phyloP scores from a whole-genome alignment of 2,888 invertebrate species.

The Panzeria rudis region DNA sequence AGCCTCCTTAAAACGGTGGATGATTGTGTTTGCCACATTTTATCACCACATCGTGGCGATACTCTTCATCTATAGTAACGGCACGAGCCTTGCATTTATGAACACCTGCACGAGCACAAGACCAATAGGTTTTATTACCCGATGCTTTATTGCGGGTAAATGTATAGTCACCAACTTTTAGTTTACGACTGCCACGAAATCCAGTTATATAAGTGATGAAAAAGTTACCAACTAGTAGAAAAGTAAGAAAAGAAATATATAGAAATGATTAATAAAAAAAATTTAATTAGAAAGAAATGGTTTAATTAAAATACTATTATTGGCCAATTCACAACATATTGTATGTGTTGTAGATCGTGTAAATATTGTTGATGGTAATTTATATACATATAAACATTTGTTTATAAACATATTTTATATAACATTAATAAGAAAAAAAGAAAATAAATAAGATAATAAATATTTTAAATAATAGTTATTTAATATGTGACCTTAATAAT shows the following conservation, averaged over 20 bases:
- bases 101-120: constrained; percentile 83
- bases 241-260: constrained; percentile 17
- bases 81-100: constrained; percentile 84
- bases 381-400: too few relatives aligned
- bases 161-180: constrained; percentile 83
- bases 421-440: neutral
- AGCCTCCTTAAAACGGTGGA: constrained; percentile 80
- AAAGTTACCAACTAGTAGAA: constrained; percentile 76
- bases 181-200: constrained; percentile 83
- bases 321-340: too few relatives aligned
- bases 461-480: neutral
- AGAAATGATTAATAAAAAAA: constrained; percentile 71
- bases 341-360: too few relatives aligned
- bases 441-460: neutral
- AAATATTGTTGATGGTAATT: too few relatives aligned
- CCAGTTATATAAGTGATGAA: constrained; percentile 82
- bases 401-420: too few relatives aligned
- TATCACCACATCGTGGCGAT: constrained; percentile 81
- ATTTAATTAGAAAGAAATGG: neutral
- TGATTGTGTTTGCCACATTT: constrained; percentile 84
- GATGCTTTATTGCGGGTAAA: constrained; percentile 83
- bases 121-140: constrained; percentile 83
- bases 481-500: constrained; percentile 1
- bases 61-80: constrained; percentile 81
- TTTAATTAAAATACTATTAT: neutral